These are phyloP conservation scores for Falco rusticolus DNA, from an alignment of 2,797 vertebrate genomes.

Conservation along the genomic window DNA sequence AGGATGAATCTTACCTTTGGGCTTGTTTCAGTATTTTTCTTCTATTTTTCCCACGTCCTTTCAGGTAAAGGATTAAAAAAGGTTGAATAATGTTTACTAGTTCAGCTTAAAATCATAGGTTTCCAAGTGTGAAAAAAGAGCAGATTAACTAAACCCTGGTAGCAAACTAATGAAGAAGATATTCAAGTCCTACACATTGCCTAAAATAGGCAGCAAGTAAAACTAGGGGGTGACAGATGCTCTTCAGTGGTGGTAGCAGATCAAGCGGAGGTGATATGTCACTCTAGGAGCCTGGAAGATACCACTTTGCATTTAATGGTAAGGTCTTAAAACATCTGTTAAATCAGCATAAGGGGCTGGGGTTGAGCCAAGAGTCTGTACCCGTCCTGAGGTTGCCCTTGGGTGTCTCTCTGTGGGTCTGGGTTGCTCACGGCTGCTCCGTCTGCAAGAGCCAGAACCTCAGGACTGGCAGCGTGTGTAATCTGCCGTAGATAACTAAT, in stretches of 20 bases:
- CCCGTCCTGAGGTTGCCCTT: accelerated
- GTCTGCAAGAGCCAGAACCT: not conserved
- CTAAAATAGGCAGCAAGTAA: not conserved
- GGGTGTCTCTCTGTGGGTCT: not conserved
- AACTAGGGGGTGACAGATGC: not conserved
- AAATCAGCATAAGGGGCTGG: not conserved
- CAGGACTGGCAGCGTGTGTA: not conserved
- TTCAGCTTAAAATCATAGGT: not conserved
- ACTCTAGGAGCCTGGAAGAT: not conserved
- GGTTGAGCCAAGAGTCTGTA: not conserved
- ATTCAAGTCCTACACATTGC: not conserved
- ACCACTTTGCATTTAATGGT: not conserved
- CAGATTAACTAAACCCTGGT: not conserved
- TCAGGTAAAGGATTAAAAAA: not conserved
- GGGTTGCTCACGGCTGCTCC: accelerated
- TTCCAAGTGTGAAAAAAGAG: not conserved
- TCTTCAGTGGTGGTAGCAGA: not conserved
- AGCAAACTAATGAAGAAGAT: not conserved
- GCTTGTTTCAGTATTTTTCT: not conserved
- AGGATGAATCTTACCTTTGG: not conserved
- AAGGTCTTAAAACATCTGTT: not conserved
- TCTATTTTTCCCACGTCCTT: not conserved
- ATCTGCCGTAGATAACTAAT: not conserved
- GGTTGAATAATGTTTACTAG: not conserved
- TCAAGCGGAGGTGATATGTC: not conserved